Base-by-base conservation (phyloP, 2,113 vertebrate genomes). In the Hypocryptadius cinnamomeus region DNA sequence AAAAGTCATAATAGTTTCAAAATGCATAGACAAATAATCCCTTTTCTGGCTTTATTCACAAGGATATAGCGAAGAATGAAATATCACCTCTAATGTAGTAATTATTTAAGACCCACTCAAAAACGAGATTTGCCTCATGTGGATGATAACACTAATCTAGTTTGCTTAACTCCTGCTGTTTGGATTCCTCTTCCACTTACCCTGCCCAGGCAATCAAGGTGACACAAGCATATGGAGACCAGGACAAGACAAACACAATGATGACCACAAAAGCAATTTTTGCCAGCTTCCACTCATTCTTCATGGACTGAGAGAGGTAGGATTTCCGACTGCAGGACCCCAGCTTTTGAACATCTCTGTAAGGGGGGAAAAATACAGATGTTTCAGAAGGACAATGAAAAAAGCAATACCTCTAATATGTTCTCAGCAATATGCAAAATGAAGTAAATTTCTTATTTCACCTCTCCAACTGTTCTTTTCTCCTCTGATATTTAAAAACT, bases 261-360 rank as follows among this genome's bases (percentile, higher is more conserved):
- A 98, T 97, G 79, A 92, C 96, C 53, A 97, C 97, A 79, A 98
- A 97, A 45, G 97, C 97, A 90, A 98, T 97, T 94, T 98, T 98
- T 88, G 97, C 97, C 91, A 98, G 60, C 71, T 97, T 98, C 97
- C 97, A 98, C 65, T 98, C 97, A 64, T 96, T 97, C 72, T 85
- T 97, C 21, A 97, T 73, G 47, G 95, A 95, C 44, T 96, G 96
- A 35, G 97, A 96, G 54, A 97, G 72, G 60, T 66, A 94, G 39
- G 95, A 85, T 78, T 97, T 97, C 51, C 91, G 44, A 40, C 79
- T 97, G 90, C 86, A 96, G 45, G 96, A 97, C 11, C 97, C 97
- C 65, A 98, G 78, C 72, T 96, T 98, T 77, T 97, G 87, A 74
- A 98, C 93, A 28, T 97, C 78, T 89, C 97, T 97, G 31, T 56